Evolutionary conservation across 2,888 invertebrate species (phyloP).

Genomic region (Plusia festucae): DNA sequence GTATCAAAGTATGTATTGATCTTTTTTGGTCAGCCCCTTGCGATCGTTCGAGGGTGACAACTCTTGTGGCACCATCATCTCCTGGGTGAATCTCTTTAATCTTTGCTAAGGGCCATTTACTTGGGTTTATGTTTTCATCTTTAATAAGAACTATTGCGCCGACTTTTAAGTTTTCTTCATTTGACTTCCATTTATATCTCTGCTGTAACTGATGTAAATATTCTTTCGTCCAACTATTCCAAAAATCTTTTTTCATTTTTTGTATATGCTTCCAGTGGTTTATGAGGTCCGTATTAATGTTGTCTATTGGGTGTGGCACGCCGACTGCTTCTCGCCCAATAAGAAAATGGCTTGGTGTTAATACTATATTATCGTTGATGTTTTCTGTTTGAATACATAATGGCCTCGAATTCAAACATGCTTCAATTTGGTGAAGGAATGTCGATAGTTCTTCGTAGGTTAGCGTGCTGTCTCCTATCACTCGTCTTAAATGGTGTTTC

Average conservation of each 20-base stretch:
- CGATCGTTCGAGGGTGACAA: slow-evolving; percentile 7
- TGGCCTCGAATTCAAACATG: slow-evolving; percentile 12
- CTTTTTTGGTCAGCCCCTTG: slow-evolving; percentile 3
- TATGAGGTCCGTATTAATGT: slow-evolving; percentile 12
- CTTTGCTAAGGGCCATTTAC: slow-evolving; percentile 50
- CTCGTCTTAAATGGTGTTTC: slow-evolving; percentile 16
- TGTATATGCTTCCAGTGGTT: slow-evolving; percentile 16
- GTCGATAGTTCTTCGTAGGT: slow-evolving; percentile 21
- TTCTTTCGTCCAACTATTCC: background rate
- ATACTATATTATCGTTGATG: slow-evolving; percentile 11
- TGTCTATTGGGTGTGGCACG: slow-evolving; percentile 10
- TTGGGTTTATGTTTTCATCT: slow-evolving; percentile 13
- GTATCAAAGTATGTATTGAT: slow-evolving; percentile 3
- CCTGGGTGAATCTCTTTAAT: slow-evolving; percentile 34
- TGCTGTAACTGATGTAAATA: background rate
- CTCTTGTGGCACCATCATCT: slow-evolving; percentile 11
- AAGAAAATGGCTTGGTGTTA: slow-evolving; percentile 14
- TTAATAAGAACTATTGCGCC: background rate
- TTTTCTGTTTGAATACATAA: slow-evolving; percentile 12
- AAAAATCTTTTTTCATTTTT: slow-evolving; percentile 3
- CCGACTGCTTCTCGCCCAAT: slow-evolving; percentile 10
- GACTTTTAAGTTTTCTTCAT: background rate
- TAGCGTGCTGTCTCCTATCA: slow-evolving; percentile 16
- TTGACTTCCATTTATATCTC: background rate
- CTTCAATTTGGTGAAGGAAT: slow-evolving; percentile 18